phyloP scores from a whole-genome alignment of 2,888 invertebrate genomes.

The Lepidochrysops patricia region DNA sequence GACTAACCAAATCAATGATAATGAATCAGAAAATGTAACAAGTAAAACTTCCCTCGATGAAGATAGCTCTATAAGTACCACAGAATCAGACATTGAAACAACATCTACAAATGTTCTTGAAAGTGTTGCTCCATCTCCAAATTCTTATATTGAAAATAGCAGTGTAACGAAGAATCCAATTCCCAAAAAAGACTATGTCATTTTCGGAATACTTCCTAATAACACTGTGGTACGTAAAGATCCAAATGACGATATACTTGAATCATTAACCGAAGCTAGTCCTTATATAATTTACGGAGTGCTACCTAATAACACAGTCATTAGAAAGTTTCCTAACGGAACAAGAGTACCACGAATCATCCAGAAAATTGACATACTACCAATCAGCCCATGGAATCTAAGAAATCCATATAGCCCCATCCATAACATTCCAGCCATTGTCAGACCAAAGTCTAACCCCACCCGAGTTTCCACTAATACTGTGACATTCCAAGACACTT shows the following conservation, averaged over 20 bases:
- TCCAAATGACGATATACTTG: slow-evolving; percentile 78
- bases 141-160: slow-evolving; percentile 35
- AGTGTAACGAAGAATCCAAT: slow-evolving; percentile 37
- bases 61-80: slow-evolving; percentile 32
- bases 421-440: slow-evolving; percentile 73
- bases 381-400: slow-evolving; percentile 75
- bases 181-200: slow-evolving; percentile 80
- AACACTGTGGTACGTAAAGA: slow-evolving; percentile 86
- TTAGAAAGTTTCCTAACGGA: slow-evolving; percentile 87
- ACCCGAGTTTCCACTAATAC: slow-evolving; percentile 80
- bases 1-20: slow-evolving; percentile 13
- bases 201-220: slow-evolving; percentile 85
- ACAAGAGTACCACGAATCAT: slow-evolving; percentile 81
- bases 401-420: slow-evolving; percentile 76
- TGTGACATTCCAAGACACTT: slow-evolving; percentile 72
- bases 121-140: slow-evolving; percentile 28
- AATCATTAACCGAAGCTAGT: slow-evolving; percentile 79
- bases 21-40: slow-evolving; percentile 32
- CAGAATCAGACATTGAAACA: slow-evolving; percentile 31
- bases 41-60: slow-evolving; percentile 27
- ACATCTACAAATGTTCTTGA: slow-evolving; percentile 28
- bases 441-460: slow-evolving; percentile 73
- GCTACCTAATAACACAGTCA: slow-evolving; percentile 84
- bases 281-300: slow-evolving; percentile 85
- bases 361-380: slow-evolving; percentile 74